A percentile compares a stretch with the other conserved stretches of the same genome.
phyloP scores from a whole-genome alignment of 30 jellyfish, hydroid and myxozoan species.

The Aurelia coerulea region DNA sequence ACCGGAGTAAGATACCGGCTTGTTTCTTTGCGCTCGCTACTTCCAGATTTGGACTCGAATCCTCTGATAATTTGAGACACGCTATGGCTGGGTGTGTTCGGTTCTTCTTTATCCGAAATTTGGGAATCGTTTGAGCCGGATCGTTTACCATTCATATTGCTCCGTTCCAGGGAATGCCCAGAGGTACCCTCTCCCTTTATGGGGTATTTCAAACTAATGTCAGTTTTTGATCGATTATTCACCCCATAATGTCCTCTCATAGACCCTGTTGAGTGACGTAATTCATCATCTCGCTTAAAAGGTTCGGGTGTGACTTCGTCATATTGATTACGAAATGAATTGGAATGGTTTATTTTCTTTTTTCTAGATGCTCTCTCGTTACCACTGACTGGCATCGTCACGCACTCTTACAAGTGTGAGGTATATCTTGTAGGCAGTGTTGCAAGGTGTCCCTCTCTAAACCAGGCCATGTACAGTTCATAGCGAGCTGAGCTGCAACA shows the following conservation, averaged over 20 bases:
- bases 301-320: slow-evolving; percentile 36
- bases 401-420: too few species aligned
- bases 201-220: slow-evolving; percentile 30
- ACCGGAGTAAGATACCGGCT: slow-evolving; percentile 32
- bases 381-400: slow-evolving; percentile 28
- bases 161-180: slow-evolving; percentile 31
- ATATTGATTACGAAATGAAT: slow-evolving; percentile 59
- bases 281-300: slow-evolving; percentile 77
- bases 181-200: not conserved
- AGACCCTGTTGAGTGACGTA: slow-evolving; percentile 92
- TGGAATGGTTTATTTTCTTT: slow-evolving; percentile 63
- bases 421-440: too few species aligned
- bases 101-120: slow-evolving; percentile 54
- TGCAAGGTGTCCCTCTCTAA: too few species aligned
- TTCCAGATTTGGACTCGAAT: slow-evolving; percentile 79
- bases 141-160: slow-evolving; percentile 51
- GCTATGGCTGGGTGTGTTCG: slow-evolving; percentile 28
- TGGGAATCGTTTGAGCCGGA: slow-evolving; percentile 45
- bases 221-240: slow-evolving; percentile 7
- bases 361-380: slow-evolving; percentile 48
- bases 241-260: slow-evolving; percentile 57
- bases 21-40: slow-evolving; percentile 3
- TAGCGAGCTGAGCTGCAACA: too few species aligned
- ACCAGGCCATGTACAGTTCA: too few species aligned
- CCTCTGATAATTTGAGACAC: slow-evolving; percentile 85